Conservation (phyloP, 2,888 invertebrate species). For the Sminthurinus aureus region DNA sequence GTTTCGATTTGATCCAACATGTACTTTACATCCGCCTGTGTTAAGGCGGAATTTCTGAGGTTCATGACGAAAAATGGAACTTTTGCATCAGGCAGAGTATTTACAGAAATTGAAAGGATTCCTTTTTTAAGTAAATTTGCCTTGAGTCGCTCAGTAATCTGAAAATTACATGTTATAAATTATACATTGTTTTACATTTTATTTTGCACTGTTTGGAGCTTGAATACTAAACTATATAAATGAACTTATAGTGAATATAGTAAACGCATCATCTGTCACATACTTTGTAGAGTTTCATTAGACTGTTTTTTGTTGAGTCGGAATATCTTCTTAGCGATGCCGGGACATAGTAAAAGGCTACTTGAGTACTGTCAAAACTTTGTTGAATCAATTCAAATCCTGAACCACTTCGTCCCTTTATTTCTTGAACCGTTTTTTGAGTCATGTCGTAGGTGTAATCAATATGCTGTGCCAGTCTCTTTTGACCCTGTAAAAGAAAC, state of each 20-base stretch:
- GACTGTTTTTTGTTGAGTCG: too few relatives aligned
- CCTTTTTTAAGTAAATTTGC: neutral
- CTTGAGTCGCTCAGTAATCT: neutral
- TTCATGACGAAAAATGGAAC: conserved; percentile 13
- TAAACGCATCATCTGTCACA: too few relatives aligned
- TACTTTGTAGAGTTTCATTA: too few relatives aligned
- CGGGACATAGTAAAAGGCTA: conserved; percentile 4
- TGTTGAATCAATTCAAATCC: conserved; percentile 1
- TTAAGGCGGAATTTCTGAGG: conserved; percentile 36
- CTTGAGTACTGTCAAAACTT: conserved; percentile 2
- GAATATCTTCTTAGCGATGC: neutral
- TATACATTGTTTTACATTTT: too few relatives aligned
- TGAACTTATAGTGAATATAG: too few relatives aligned
- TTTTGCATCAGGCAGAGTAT: neutral
- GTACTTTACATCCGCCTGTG: conserved; percentile 33
- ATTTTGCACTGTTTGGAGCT: too few relatives aligned
- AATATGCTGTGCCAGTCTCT: conserved; percentile 29
- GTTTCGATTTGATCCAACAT: conserved; percentile 44
- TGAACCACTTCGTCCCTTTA: neutral
- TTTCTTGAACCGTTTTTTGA: neutral
- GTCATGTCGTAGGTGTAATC: conserved; percentile 11
- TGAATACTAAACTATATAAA: too few relatives aligned
- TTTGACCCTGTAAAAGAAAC: conserved; percentile 22
- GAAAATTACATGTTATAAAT: neutral
- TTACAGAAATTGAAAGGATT: conserved; percentile 10